Conservation (phyloP, 2,113 vertebrate species). For the Heptranchias perlo region DNA sequence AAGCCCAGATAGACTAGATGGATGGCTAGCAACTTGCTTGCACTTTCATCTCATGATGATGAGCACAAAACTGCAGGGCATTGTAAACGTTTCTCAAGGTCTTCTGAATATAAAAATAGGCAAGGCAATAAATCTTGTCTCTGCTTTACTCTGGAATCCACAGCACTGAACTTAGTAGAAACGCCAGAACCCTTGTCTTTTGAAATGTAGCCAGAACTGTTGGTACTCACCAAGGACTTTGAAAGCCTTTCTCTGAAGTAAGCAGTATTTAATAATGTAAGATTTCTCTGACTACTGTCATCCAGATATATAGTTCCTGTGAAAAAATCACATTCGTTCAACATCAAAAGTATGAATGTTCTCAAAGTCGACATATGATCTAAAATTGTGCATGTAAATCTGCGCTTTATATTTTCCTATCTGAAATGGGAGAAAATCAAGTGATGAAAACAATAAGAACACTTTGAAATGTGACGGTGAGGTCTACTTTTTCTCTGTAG, state of each 20-base stretch:
- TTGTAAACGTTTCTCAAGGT: neutral
- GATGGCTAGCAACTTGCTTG: neutral
- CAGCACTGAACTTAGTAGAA: neutral
- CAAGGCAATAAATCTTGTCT: neutral
- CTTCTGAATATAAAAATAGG: neutral
- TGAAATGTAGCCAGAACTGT: neutral
- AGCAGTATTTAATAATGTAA: slow-evolving; percentile 11
- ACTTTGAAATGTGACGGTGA: slow-evolving; percentile 14
- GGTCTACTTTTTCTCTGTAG: neutral
- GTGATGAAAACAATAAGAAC: neutral
- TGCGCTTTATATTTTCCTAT: too few species aligned
- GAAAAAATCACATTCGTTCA: neutral
- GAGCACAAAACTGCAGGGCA: neutral
- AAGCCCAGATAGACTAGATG: neutral
- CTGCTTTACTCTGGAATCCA: neutral
- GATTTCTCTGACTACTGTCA: neutral
- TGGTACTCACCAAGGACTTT: neutral
- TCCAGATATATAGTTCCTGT: neutral
- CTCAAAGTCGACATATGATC: slow-evolving; percentile 30
- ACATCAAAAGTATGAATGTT: slow-evolving; percentile 33
- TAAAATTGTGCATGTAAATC: neutral
- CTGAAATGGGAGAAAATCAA: neutral
- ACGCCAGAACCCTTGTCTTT: neutral
- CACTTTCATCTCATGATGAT: neutral
- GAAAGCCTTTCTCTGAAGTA: neutral